These are phyloP conservation scores for Hirudo medicinalis DNA, from an alignment of 1,140 invertebrate species.

Conservation along the genomic window DNA sequence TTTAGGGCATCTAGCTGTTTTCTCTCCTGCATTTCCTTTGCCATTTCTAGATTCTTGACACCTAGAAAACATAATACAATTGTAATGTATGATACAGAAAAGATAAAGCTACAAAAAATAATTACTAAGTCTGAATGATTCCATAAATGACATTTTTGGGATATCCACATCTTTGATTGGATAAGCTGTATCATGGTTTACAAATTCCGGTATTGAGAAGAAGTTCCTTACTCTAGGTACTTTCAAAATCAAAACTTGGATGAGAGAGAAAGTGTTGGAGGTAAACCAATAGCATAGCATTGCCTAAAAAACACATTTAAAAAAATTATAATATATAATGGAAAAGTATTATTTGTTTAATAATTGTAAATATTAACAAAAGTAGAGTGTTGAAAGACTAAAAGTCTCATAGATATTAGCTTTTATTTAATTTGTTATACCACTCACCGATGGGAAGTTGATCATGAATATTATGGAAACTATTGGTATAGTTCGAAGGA, in stretches of 20 bases:
- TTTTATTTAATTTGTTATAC: not conserved
- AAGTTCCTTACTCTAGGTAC: constrained; percentile 58
- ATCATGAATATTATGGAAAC: constrained; percentile 70
- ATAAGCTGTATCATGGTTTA: constrained; percentile 47
- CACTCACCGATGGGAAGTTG: constrained; percentile 66
- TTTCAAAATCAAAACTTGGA: constrained; percentile 65
- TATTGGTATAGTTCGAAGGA: constrained; percentile 60
- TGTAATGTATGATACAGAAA: constrained; percentile 7
- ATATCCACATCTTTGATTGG: constrained; percentile 31
- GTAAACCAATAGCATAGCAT: constrained; percentile 79
- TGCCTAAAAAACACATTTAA: constrained; percentile 14
- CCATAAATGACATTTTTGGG: constrained; percentile 60
- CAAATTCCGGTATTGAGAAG: constrained; percentile 61
- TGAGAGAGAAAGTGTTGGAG: constrained; percentile 72
- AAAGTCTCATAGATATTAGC: too few species aligned
- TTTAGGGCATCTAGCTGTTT: constrained; percentile 55
- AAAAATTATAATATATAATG: too few species aligned
- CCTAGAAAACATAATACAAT: constrained; percentile 44
- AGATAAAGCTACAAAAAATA: constrained; percentile 26
- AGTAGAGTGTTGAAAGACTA: not conserved
- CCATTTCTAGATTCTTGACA: constrained; percentile 68
- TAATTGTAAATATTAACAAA: not conserved
- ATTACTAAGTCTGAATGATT: constrained; percentile 69
- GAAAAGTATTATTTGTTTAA: not conserved
- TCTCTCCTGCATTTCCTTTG: constrained; percentile 60